phyloP scores from a whole-genome alignment of 37 sponge, comb jelly and placozoan genomes.

The Axinella damicornis region DNA sequence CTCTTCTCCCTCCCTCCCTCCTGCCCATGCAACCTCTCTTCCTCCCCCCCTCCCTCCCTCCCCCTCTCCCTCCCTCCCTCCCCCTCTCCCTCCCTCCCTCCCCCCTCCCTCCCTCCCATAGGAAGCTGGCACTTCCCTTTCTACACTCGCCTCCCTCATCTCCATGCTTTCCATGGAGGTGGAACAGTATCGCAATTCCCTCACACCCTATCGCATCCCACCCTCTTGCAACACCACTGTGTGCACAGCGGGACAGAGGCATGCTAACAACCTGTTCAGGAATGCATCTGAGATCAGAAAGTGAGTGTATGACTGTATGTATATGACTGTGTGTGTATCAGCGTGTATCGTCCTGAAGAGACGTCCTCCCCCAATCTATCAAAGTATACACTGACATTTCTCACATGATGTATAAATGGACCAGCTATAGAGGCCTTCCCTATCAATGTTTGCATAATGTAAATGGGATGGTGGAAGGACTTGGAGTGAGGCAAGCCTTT shows the following conservation, averaged over 20 bases:
- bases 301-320: slow-evolving; percentile 31
- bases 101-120: too few relatives aligned
- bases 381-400: too few relatives aligned
- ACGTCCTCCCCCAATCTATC: too few relatives aligned
- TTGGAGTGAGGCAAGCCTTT: too few relatives aligned
- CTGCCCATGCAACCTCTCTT: not conserved
- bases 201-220: slow-evolving; percentile 17
- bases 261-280: not conserved
- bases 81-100: not conserved
- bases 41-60: too few relatives aligned
- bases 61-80: not conserved
- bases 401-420: too few relatives aligned
- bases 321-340: slow-evolving; percentile 27
- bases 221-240: not conserved
- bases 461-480: too few relatives aligned
- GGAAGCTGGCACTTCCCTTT: too few relatives aligned
- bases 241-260: slow-evolving; percentile 1
- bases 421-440: too few relatives aligned
- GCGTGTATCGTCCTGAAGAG: not conserved
- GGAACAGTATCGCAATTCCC: not conserved
- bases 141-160: too few relatives aligned
- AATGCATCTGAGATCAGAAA: slow-evolving; percentile 6
- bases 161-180: not conserved
- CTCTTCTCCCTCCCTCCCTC: slow-evolving; percentile 20
- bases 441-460: too few relatives aligned